These are phyloP conservation scores for Ageneiosus marmoratus DNA, from an alignment of 2,113 vertebrate genomes.

Conservation along the genomic window DNA sequence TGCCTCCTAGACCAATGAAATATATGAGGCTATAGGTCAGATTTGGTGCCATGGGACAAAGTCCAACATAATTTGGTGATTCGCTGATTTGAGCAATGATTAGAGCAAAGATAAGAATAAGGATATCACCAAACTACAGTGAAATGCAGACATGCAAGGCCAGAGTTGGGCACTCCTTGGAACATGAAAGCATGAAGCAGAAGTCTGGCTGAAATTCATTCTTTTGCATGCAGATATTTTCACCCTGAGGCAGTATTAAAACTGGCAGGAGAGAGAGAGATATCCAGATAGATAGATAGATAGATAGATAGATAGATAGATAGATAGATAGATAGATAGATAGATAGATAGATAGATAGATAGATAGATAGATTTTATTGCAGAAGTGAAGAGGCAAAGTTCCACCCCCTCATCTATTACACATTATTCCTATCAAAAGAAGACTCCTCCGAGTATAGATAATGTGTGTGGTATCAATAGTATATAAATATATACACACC, in stretches of 20 bases:
- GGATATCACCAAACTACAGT: not conserved
- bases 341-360: not conserved
- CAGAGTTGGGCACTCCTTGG: not conserved
- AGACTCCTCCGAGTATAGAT: conserved; percentile 56
- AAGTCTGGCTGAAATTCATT: conserved; percentile 19
- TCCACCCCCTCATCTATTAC: conserved; percentile 50
- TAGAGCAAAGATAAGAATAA: not conserved
- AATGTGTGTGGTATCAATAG: conserved; percentile 49
- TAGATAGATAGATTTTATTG: conserved; percentile 46
- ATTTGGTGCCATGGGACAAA: not conserved
- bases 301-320: conserved; percentile 13
- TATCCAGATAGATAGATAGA: too few species aligned
- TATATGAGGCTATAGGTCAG: not conserved
- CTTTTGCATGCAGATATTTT: conserved; percentile 18
- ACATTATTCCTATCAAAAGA: conserved; percentile 59
- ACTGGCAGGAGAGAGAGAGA: not conserved
- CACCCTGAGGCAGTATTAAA: conserved; percentile 19
- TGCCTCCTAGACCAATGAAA: not conserved
- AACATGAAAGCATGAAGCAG: conserved; percentile 12
- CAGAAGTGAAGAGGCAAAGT: conserved; percentile 51
- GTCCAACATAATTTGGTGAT: not conserved
- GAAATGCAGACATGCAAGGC: not conserved
- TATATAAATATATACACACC: conserved; percentile 53
- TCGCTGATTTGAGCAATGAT: not conserved
- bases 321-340: not conserved